A percentile compares a stretch with the other conserved stretches of the same genome.
Conservation (phyloP, 2,888 invertebrate genomes). For the Atherix ibis region DNA sequence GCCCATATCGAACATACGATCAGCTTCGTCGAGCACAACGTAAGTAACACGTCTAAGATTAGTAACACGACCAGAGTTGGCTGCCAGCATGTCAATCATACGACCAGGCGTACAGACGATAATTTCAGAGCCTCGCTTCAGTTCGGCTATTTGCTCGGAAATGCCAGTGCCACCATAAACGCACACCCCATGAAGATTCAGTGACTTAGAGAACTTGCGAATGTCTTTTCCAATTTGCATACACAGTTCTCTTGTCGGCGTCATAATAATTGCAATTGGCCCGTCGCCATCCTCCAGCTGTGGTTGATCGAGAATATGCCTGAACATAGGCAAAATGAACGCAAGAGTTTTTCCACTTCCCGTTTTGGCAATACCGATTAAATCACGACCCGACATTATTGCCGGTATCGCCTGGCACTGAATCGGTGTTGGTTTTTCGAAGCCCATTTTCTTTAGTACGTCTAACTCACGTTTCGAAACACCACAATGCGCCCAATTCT, state of each 20-base stretch:
- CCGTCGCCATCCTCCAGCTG: conserved; percentile 92
- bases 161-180: conserved; percentile 98
- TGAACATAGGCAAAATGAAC: conserved; percentile 93
- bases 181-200: conserved; percentile 78
- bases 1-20: conserved; percentile 99
- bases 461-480: conserved; percentile 92
- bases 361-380: conserved; percentile 98
- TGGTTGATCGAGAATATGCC: conserved; percentile 88
- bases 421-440: conserved; percentile 96
- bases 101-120: conserved; percentile 98
- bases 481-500: conserved; percentile 95
- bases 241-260: conserved; percentile 93
- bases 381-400: conserved; percentile 90
- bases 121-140: conserved; percentile 93
- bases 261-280: conserved; percentile 93
- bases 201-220: conserved; percentile 79
- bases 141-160: conserved; percentile 79
- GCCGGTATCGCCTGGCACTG: conserved; percentile 96
- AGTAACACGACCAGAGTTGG: conserved; percentile 94
- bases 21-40: conserved; percentile 95
- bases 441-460: conserved; percentile 72
- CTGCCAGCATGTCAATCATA: conserved; percentile 99
- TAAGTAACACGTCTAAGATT: conserved; percentile 94
- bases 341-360: conserved; percentile 98
- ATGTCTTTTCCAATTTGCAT: conserved; percentile 98